phyloP scores from a whole-genome alignment of 1,140 invertebrate species.

The Chlorops oryzae region DNA sequence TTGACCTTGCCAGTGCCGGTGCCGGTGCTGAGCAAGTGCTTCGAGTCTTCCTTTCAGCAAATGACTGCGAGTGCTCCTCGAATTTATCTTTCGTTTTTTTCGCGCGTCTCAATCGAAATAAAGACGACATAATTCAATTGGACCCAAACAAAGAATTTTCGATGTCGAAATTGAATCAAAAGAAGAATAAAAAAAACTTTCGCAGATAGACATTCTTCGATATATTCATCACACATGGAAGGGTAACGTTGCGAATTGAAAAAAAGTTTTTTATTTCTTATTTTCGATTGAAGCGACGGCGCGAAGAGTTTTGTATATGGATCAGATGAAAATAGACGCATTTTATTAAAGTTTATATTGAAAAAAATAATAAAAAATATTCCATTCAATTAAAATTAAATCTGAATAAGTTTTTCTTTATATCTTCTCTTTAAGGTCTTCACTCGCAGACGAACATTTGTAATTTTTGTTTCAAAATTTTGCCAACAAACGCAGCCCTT shows the following conservation, averaged over 20 bases:
- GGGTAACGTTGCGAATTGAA: too few relatives aligned
- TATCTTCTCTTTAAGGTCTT: constrained; percentile 28
- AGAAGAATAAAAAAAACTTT: too few relatives aligned
- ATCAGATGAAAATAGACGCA: not conserved
- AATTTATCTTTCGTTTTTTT: too few relatives aligned
- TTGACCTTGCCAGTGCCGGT: constrained; percentile 25
- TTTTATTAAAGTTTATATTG: not conserved
- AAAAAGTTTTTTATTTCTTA: not conserved
- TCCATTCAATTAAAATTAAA: too few relatives aligned
- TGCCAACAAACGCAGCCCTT: constrained; percentile 92
- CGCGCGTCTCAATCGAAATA: not conserved
- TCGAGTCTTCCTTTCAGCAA: too few relatives aligned
- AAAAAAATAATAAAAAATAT: too few relatives aligned
- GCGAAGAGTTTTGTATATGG: too few relatives aligned
- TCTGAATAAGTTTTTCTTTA: too few relatives aligned
- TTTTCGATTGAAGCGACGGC: not conserved
- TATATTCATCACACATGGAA: too few relatives aligned
- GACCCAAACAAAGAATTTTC: constrained; percentile 38
- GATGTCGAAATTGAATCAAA: too few relatives aligned
- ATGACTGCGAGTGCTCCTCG: too few relatives aligned
- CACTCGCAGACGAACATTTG: constrained; percentile 62
- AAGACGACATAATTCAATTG: constrained; percentile 43
- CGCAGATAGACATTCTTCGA: too few relatives aligned
- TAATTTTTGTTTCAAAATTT: constrained; percentile 96
- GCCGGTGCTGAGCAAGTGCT: not conserved